These are phyloP conservation scores for Tenthredo amoena DNA, from an alignment of 2,888 invertebrate species.

Conservation along the genomic window DNA sequence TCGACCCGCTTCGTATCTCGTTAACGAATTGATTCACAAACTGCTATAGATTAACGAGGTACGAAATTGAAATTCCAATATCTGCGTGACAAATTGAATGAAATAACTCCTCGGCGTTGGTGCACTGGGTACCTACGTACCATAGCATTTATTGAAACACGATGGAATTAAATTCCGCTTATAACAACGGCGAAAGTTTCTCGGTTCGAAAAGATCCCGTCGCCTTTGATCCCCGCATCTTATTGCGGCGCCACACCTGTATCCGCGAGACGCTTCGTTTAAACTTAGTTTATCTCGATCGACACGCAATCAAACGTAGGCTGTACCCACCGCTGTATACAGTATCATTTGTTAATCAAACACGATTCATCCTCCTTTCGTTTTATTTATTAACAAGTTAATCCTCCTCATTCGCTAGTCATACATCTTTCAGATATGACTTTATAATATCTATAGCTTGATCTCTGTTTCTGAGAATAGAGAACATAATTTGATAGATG, in stretches of 20 bases:
- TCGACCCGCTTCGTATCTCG: neutral
- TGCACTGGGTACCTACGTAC: neutral
- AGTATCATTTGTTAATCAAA: conserved; percentile 6
- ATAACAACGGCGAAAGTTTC: neutral
- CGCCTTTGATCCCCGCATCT: conserved; percentile 13
- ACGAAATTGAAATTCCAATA: conserved; percentile 29
- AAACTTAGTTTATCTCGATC: conserved; percentile 26
- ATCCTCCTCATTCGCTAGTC: neutral
- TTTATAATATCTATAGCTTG: conserved; percentile 1
- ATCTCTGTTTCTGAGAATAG: neutral
- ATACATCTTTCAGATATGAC: neutral
- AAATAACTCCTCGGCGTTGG: neutral
- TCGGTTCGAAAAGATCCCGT: neutral
- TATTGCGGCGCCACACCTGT: conserved; percentile 18
- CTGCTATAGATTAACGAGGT: conserved; percentile 17
- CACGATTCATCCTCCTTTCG: neutral
- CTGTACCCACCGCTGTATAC: neutral
- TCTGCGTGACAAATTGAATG: conserved; percentile 12
- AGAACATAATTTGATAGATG: neutral
- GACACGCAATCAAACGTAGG: conserved; percentile 20
- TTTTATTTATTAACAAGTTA: conserved; percentile 2
- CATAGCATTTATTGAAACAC: neutral
- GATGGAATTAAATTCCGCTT: conserved; percentile 10
- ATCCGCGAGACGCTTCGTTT: neutral
- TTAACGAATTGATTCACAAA: neutral